Base-by-base conservation (phyloP, 2,113 vertebrate genomes). In the Channa maculata region DNA sequence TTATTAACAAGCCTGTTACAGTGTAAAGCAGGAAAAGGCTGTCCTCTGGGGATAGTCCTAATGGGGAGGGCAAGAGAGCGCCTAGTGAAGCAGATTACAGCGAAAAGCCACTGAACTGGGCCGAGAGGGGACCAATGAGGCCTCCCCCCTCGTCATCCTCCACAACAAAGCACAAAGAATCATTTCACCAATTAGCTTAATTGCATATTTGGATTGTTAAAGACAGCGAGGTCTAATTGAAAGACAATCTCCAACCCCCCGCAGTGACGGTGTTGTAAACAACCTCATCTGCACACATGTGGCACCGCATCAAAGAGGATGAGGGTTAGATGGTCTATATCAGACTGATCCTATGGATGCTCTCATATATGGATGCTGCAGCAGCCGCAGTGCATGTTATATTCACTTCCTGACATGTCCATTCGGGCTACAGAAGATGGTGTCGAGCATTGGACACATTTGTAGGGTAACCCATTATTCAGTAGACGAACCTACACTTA, bases 1-100 rank as follows among this genome's bases (percentile, higher is more conserved):
- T 97, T 95, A 97, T 96, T 97, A 97, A 96, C 94, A 94, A 96
- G 94, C 93, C 82, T 88, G 94, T 94, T 95, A 95, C 93, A 94
- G 94, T 94, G 93, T 94, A 91, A 94, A 93, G 92, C 91, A 92
- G 94, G 89, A 88, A 92, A 94, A 86, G 87, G 88, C 86, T 90
- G 91, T 96, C 90, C 93, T 86, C 92, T 87, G 91, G 93, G 95
- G 94, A 95, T 92, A 93, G 91, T 75, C 89, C 89, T 95, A 94
- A 96, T 93, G 93, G 93, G 91, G 92, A 91, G 93, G 90, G 87
- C 86, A 90, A 80, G 91, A 94, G 93, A 89, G 92, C 82, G 87
- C 89, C 92, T 92, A 92, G 91, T 92, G 92, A 93, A 93, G 91
- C 87, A 88, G 90, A 93, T 92, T 81, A 91, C 93, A 86, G 79